Conservation (phyloP, 2,113 vertebrate genomes). For the Dasyprocta punctata region DNA sequence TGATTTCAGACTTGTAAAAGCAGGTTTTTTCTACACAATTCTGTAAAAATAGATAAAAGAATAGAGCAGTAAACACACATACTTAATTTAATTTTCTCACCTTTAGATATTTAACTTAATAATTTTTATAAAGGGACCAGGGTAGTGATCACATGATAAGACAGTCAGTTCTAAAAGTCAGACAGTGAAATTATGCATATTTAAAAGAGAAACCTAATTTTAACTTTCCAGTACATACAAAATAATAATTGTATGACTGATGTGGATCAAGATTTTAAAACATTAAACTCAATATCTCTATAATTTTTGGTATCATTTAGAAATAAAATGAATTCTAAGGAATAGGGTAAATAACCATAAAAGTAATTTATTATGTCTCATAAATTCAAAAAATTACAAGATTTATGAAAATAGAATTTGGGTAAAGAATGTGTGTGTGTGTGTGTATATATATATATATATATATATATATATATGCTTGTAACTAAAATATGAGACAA, state of each 20-base stretch:
- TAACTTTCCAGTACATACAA: neutral
- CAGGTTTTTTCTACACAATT: neutral
- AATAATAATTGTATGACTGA: neutral
- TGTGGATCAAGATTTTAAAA: neutral
- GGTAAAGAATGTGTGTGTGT: too few relatives aligned
- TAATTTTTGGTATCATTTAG: neutral
- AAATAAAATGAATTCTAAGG: neutral
- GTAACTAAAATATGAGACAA: neutral
- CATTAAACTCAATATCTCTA: neutral
- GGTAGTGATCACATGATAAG: neutral
- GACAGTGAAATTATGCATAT: neutral
- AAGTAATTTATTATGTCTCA: neutral
- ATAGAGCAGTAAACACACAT: neutral
- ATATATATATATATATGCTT: too few relatives aligned
- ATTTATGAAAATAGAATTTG: neutral
- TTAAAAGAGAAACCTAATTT: neutral
- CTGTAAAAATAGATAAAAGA: neutral
- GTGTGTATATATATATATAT: neutral
- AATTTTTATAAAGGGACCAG: neutral
- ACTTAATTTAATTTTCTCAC: neutral
- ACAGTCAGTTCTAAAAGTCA: neutral
- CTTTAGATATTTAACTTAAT: neutral
- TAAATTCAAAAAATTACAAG: neutral
- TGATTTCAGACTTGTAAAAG: neutral
- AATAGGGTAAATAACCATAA: neutral